Evolutionary conservation across 2,113 vertebrate genomes (phyloP), one percentile per base, ranked within the genome.

Genomic region (Cricetomys ansorgei): DNA sequence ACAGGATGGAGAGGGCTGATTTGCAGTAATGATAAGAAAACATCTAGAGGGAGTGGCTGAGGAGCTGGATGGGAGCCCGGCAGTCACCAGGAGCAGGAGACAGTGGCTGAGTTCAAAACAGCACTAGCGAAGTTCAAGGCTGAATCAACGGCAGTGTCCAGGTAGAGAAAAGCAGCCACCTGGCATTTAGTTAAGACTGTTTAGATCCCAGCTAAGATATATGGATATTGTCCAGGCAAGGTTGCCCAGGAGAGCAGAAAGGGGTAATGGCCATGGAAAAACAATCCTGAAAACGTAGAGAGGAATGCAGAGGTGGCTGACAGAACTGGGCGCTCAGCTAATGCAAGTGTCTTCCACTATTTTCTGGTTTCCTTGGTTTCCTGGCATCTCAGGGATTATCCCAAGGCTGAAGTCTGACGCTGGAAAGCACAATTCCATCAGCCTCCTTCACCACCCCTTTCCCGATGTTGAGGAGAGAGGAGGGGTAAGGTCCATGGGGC

Each of bases 21-120:
- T 23, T 87, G 67, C 43, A 65, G 77, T 75, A 11, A 93, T 80
- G 83, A 87, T 93, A 89, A 97, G 89, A 89, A 88, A 77, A 93
- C 83, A 64, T 69, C 55, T 15, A 55, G 13, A 84, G 64, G 77
- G 79, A 84, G 85, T 27, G 93, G 85, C 85, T 50, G 94, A 86
- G 80, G 1, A 37, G 40, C 45, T 70, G 64, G 43, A 76, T 50
- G 2, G 19, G 64, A 59, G 81, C 43, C 23, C 37, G 48, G 25
- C 59, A 12, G 4, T n/a, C 40, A 17, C 53, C 8, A 29, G 15
- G 48, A 79, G 34, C 12, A 1, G 3, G 79, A 84, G 50, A 55
- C 29, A 70, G 69, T 75, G 27, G 43, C 55, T 84, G 7, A 19
- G 6, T 59, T 85, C 81, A 65, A 85, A 65, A 48, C 37, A 76